Evolutionary conservation across 2,888 invertebrate genomes (phyloP), one percentile per base, ranked within the genome.

Genomic region (Drosophila macrothrix): DNA sequence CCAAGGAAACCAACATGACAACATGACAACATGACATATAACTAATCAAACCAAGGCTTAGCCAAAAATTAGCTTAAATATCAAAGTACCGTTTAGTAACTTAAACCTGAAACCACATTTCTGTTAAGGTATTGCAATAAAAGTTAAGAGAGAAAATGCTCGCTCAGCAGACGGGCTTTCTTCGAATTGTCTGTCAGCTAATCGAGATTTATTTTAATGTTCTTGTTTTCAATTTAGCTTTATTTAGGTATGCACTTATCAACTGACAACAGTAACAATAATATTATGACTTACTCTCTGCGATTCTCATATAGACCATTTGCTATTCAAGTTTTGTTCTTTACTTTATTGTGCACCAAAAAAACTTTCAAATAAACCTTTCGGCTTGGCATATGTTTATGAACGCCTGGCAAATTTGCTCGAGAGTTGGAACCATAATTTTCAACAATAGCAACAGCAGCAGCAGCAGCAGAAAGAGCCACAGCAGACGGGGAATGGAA

Each of bases 381-480:
- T 63, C 56, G 68, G 68, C 25, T 58, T 53, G 66, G 63, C 76
- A 88, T 87, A 88, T 86, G 88, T 84, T 88, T 86, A 79, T 79
- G 82, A 83, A 75, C 72, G 80, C 61, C 67, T 61, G 72, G 75
- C 73, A 72, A 72, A 78, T 79, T 80, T 72, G 66, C 63, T 65
- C 49, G 39, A 31, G 46, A 25, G 52, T 35, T 58, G 68, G 46
- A 43, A 25, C 79, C 81, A 84, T 88, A 84, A 88, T 84, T 88
- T 78, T 60, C 63, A 84, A 74, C 84, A 88, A 86, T 86, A 84
- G 71, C 61, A 69, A 56, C 43, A 22, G 14, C 14, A 22, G 22
- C n/a, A 43, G 12, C 0, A 22, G 14, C n/a, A 43, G n/a, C 0
- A 43, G 14, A 2, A 43, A 3, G 1, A 22, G 33, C 9, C 25